Evolutionary conservation across 2,888 invertebrate species (phyloP), one percentile per base, ranked within the genome.

Genomic region (Stegana nigrithorax): DNA sequence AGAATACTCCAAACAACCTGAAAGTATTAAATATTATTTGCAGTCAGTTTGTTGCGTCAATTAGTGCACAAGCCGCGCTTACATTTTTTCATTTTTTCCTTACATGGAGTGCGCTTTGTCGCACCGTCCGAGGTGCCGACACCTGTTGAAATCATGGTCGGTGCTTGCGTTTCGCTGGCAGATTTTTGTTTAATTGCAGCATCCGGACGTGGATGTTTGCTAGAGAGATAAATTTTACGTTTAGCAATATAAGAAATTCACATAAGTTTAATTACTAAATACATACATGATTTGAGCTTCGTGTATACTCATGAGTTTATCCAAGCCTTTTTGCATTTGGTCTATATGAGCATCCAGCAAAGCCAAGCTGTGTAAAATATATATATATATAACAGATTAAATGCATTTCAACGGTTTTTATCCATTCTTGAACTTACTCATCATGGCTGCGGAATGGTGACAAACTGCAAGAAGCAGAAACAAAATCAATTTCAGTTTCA

Each of bases 31-130:
- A 59, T 32, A 19, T 14, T 5, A 14, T 27, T 45, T 6, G 45
- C 12, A 42, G n/a, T 5, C 4, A 42, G 23, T 21, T 19, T 19
- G 12, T 19, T 19, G 3, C 17, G 19, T 14, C 12, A 21, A 23
- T 19, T 8, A 4, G n/a, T n/a, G n/a, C n/a, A n/a, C n/a, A n/a
- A n/a, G n/a, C n/a, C n/a, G n/a, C 1, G 42, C 71, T 69, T 69
- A 84, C 84, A 84, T 76, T 85, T 84, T 25, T 80, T 82, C 65
- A 80, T 73, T 69, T 83, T 84, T 26, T 84, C 83, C 55, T 82
- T 85, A 61, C 78, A 79, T 4, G 73, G 65, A 44, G 73, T 80
- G 66, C 77, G 80, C 10, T 75, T 72, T 6, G 63, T 60, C 44
- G 70, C 74, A 36, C 77, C 74, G 10, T 70, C 74, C 19, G 68